Evolutionary conservation across 23 tunicate genomes (phyloP).

Genomic region (Styela plicata): DNA sequence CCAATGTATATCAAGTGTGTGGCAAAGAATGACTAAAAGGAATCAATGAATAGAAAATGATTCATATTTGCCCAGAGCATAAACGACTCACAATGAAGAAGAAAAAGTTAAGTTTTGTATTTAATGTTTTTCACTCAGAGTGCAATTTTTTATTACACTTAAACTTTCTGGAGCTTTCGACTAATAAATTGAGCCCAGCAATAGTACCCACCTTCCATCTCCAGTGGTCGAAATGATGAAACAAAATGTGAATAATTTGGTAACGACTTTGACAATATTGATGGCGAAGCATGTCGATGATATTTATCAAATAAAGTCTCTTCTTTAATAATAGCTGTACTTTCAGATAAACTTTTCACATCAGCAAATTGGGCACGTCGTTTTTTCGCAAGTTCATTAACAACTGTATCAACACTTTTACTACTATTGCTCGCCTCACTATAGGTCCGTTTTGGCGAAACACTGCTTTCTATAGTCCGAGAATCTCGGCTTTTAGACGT

Average conservation of each 20-base stretch:
- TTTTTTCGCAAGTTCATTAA: neutral
- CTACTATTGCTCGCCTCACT: neutral
- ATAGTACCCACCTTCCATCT: neutral
- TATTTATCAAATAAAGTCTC: neutral
- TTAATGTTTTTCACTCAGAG: too few relatives aligned
- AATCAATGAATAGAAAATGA: too few relatives aligned
- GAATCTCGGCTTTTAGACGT: neutral
- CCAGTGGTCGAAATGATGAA: slow-evolving; percentile 5
- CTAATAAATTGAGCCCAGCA: neutral
- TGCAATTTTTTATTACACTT: too few relatives aligned
- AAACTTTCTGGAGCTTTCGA: too few relatives aligned
- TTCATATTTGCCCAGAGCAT: too few relatives aligned
- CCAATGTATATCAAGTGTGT: too few relatives aligned
- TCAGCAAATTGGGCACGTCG: neutral
- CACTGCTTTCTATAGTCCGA: neutral
- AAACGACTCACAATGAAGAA: too few relatives aligned
- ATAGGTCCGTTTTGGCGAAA: neutral
- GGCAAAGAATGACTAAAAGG: too few relatives aligned
- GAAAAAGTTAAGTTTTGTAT: too few relatives aligned
- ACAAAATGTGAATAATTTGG: neutral
- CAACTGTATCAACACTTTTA: neutral
- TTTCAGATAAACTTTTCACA: slow-evolving; percentile 4
- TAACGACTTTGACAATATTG: slow-evolving; percentile 13
- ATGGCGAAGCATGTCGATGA: neutral
- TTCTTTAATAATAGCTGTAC: slow-evolving; percentile 2